Conservation (phyloP, 1,140 invertebrate species). For the Anadara kagoshimensis region DNA sequence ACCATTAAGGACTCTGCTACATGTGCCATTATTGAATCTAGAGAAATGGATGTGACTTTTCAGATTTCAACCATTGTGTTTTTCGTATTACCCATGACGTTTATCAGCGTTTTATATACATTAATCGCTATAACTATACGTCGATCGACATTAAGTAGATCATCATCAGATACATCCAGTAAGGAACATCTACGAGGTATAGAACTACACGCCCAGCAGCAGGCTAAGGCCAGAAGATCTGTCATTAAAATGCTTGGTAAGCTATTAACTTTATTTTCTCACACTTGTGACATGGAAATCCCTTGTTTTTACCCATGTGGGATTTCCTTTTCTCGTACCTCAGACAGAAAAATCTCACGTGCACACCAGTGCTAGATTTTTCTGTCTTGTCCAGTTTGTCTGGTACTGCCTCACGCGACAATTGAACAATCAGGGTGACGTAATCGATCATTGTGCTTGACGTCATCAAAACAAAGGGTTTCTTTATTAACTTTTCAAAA, state of each 20-base stretch:
- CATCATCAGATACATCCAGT: conserved; percentile 29
- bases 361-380: no score
- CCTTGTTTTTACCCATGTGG: no score
- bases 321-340: no score
- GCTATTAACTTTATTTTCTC: no score
- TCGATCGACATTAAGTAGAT: conserved; percentile 43
- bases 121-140: conserved; percentile 67
- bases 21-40: conserved; percentile 21
- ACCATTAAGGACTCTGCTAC: conserved; percentile 38
- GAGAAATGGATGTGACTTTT: conserved; percentile 35
- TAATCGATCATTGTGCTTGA: no score
- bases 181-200: conserved; percentile 18
- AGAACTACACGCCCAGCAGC: conserved; percentile 40
- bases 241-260: conserved; percentile 69
- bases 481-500: no score
- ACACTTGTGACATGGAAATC: no score
- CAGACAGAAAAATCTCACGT: no score
- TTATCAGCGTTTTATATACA: conserved; percentile 70
- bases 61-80: conserved; percentile 66
- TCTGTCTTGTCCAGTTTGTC: no score
- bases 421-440: no score
- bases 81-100: conserved; percentile 70
- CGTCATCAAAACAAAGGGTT: no score
- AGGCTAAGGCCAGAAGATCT: conserved; percentile 52
- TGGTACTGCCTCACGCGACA: no score